phyloP scores from a whole-genome alignment of 2,888 invertebrate species.

The Ichneumoninae sp. region DNA sequence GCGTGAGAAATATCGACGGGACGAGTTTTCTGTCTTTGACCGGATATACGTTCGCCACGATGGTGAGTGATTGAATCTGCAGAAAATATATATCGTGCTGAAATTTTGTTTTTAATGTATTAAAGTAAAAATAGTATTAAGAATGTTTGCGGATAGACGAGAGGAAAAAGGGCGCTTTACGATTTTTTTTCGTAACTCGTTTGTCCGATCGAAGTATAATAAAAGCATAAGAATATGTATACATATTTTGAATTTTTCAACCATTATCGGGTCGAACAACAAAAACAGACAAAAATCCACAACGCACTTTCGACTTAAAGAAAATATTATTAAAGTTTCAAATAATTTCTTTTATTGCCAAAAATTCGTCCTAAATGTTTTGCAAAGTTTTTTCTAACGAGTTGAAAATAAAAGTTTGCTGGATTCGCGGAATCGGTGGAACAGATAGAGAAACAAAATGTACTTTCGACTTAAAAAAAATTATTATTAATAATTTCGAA shows the following conservation, averaged over 20 bases:
- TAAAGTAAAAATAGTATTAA: neutral
- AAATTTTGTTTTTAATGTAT: neutral
- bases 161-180: neutral
- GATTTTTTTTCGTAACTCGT: no score
- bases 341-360: neutral
- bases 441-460: no score
- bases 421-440: no score
- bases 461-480: no score
- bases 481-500: neutral
- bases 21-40: constrained; percentile 52
- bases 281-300: no score
- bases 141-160: no score
- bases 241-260: neutral
- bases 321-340: neutral
- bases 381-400: neutral
- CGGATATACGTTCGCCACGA: constrained; percentile 64
- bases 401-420: no score
- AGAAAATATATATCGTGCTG: neutral
- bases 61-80: constrained; percentile 61
- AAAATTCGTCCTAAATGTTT: neutral
- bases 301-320: no score
- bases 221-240: neutral
- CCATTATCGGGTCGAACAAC: neutral
- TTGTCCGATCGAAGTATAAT: neutral
- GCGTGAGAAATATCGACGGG: neutral